phyloP scores from a whole-genome alignment of 2,113 vertebrate genomes.

The Nanger granti region DNA sequence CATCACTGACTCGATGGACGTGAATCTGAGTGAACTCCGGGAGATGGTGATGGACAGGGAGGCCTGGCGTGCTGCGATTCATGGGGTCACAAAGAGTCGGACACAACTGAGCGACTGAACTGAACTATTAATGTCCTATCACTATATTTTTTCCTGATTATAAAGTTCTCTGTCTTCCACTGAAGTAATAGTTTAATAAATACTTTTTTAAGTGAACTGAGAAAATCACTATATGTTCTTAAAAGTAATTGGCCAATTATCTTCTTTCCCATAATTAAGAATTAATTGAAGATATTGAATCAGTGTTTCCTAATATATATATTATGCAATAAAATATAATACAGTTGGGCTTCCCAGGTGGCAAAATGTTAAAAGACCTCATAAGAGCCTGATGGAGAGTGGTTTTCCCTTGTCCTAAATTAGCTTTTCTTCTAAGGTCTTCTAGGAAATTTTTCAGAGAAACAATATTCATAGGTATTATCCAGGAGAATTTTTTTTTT shows the following conservation, averaged over 20 bases:
- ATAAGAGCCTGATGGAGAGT: background rate
- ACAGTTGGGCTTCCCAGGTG: background rate
- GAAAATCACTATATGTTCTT: background rate
- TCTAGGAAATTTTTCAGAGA: background rate
- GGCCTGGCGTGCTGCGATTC: no score
- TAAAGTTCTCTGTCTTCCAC: background rate
- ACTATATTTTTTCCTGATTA: background rate
- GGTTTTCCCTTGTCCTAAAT: background rate
- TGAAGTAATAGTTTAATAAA: background rate
- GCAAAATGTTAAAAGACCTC: background rate
- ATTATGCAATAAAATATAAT: background rate
- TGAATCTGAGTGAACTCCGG: no score
- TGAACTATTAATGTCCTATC: background rate
- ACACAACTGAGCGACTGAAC: no score
- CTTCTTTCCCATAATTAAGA: background rate
- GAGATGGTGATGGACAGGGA: no score
- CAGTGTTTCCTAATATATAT: background rate
- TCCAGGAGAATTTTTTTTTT: background rate
- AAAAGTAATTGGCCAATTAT: background rate
- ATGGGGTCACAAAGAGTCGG: no score
- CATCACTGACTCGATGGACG: no score
- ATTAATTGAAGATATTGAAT: background rate
- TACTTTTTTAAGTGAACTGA: background rate
- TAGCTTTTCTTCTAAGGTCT: background rate
- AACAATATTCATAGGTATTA: background rate